Conservation (phyloP, 2,888 invertebrate genomes). For the Diarsia brunnea region DNA sequence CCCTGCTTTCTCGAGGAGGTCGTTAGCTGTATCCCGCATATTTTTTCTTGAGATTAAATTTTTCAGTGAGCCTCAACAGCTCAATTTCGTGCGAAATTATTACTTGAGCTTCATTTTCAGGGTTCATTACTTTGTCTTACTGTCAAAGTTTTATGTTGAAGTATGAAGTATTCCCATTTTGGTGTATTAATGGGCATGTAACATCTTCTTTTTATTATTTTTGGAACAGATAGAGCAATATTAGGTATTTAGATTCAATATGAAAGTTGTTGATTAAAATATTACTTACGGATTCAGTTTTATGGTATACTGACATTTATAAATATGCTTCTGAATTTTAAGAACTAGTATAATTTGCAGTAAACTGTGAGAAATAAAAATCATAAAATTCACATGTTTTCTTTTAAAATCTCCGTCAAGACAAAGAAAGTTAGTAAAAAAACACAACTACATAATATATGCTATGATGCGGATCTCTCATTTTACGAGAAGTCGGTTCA, state of each 20-base stretch:
- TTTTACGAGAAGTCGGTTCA: no score
- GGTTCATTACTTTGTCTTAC: conserved; percentile 62
- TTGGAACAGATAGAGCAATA: conserved; percentile 1
- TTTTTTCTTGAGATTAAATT: conserved; percentile 67
- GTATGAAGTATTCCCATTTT: conserved; percentile 57
- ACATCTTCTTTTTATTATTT: conserved; percentile 48
- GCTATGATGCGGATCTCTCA: no score
- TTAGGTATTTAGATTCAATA: not conserved
- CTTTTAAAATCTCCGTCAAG: not conserved
- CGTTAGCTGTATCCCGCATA: conserved; percentile 63
- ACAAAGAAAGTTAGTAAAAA: no score
- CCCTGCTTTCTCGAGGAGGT: conserved; percentile 47
- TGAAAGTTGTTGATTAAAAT: conserved; percentile 17
- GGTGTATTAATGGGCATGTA: conserved; percentile 48
- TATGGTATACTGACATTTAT: not conserved
- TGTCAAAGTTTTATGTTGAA: conserved; percentile 60
- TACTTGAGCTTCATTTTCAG: conserved; percentile 59
- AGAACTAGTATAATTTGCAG: not conserved
- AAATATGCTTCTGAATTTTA: not conserved
- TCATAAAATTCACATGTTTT: not conserved
- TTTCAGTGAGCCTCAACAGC: conserved; percentile 58
- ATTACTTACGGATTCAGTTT: not conserved
- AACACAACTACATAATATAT: no score
- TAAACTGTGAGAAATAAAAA: no score
- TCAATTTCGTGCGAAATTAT: conserved; percentile 63